Base-by-base conservation (phyloP, 2,888 invertebrate species). In the Alloplasta piceator region DNA sequence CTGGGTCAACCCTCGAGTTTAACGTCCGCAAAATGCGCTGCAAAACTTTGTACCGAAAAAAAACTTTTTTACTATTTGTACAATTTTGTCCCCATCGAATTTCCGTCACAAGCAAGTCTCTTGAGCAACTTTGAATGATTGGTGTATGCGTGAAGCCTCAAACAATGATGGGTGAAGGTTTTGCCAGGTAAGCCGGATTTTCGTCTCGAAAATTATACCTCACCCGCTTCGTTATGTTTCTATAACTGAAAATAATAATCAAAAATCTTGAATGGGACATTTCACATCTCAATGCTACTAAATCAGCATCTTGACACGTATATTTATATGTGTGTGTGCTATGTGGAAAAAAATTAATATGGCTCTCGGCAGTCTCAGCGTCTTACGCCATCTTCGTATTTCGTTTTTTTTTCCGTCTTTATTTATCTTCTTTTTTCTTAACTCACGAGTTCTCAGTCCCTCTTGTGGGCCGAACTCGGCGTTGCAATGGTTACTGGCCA, bases 1-100 rank as follows among this genome's bases (percentile, higher is more conserved):
- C 81, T 74, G 74, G 70, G 81, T 81, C 73, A 81, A 81, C 56
- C 78, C 66, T 61, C 48, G 39, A 70, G 66, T 55, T 68, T 38
- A 36, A 70, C 67, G 64, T 60, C 61, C 10, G 39, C 36, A 43
- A 39, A 26, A 61, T 43, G 48, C 66, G n/a, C 68, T 41, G 55
- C 64, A 48, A n/a, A 52, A 56, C 70, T 68, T 78, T 70, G 66
- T 74, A 71, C 55, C 60, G 55, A 78, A 26, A 26, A 74, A 66
- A 70, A 78, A 78, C 58, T 70, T 52, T 46, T 81, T 61, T 60
- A 39, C 6, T 43, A 4, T 43, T 43, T 43, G 43, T 26, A 43
- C 10, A 43, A 43, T 43, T 43, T 43, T 43, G 4, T 43, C 4
- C 4, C 4, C 43, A 43, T 43, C 7, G 43, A 43, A 43, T 48